phyloP scores from a whole-genome alignment of 2,888 invertebrate species.

The Schizaphis graminum region DNA sequence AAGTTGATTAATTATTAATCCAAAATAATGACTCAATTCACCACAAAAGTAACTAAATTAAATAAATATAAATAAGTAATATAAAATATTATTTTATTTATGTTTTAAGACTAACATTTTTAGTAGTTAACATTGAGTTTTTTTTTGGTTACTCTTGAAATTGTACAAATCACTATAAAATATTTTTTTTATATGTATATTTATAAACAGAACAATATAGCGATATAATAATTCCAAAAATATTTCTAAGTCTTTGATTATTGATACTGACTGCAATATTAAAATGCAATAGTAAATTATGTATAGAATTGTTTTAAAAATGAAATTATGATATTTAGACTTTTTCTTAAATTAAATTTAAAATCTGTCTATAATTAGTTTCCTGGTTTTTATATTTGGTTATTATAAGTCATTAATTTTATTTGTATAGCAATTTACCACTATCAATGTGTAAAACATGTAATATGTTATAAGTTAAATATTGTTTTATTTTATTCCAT shows the following conservation, averaged over 20 bases:
- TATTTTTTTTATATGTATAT: neutral
- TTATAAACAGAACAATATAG: neutral
- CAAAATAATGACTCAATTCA: neutral
- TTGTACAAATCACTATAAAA: neutral
- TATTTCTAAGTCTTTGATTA: neutral
- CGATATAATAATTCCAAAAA: neutral
- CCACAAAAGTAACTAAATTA: neutral
- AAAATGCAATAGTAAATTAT: neutral
- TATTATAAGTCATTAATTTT: neutral
- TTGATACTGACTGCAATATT: neutral
- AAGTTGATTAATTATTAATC: neutral
- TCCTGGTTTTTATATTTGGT: neutral
- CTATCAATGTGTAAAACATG: neutral
- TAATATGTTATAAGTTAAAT: neutral
- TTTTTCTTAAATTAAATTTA: neutral
- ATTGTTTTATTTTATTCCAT: neutral
- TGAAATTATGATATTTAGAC: neutral
- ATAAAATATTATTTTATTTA: neutral
- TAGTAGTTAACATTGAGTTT: neutral
- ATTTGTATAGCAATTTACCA: neutral
- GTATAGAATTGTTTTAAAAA: neutral
- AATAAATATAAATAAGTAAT: neutral
- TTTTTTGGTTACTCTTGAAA: neutral
- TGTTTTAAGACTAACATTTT: neutral
- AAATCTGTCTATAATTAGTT: neutral